phyloP scores from a whole-genome alignment of 2,888 invertebrate species.

The Acanthosepion pharaonis region DNA sequence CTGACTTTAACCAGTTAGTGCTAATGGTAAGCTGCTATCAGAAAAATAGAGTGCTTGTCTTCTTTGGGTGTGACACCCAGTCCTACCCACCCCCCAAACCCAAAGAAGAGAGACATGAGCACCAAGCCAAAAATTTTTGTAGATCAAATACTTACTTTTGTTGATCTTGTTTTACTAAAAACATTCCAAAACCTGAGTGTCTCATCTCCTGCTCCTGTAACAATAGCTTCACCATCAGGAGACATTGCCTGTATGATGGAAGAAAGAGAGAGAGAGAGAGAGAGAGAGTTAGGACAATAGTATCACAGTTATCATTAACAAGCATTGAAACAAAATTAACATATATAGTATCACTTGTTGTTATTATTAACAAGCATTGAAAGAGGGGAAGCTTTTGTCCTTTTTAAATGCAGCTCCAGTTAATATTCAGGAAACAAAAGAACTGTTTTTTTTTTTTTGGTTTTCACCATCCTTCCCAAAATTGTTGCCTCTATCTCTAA shows the following conservation, averaged over 20 bases:
- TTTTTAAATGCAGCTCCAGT: too few species aligned
- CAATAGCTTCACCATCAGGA: slow-evolving; percentile 98
- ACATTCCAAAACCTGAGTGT: slow-evolving; percentile 99
- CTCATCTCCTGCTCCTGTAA: slow-evolving; percentile 98
- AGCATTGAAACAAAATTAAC: background rate
- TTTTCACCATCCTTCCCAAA: too few species aligned
- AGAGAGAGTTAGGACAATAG: background rate
- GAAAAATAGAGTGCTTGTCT: background rate
- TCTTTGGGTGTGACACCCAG: background rate
- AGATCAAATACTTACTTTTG: slow-evolving; percentile 68
- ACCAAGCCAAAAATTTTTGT: background rate
- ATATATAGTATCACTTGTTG: background rate
- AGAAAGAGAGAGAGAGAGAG: background rate
- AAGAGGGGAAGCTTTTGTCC: too few species aligned
- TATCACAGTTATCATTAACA: background rate
- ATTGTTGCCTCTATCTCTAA: too few species aligned
- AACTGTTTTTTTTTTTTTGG: too few species aligned
- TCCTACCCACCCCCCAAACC: background rate
- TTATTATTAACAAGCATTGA: too few species aligned
- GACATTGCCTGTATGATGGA: slow-evolving; percentile 82
- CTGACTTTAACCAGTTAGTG: background rate
- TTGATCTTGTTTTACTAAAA: slow-evolving; percentile 94
- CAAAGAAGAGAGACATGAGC: background rate
- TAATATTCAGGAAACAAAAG: too few species aligned
- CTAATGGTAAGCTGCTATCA: background rate